Percentiles rank a stretch among this genome's conserved stretches.
Conservation (phyloP, 2,888 invertebrate genomes). For the Boloria euphrosyne region DNA sequence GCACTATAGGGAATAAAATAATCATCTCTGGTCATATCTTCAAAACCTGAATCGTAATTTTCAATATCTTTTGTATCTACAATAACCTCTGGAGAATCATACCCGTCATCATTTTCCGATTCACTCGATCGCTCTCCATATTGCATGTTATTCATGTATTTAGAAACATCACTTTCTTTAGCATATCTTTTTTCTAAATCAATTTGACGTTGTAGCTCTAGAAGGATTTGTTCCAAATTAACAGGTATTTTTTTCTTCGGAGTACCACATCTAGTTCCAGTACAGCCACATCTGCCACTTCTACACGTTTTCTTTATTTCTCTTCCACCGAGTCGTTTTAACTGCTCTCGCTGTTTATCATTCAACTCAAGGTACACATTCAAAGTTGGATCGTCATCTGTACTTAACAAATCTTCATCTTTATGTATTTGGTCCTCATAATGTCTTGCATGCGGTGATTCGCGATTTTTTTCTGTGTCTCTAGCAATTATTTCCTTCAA, state of each 20-base stretch:
- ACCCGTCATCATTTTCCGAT: too few relatives aligned
- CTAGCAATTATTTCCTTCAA: conserved; percentile 21
- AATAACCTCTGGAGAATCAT: conserved; percentile 49
- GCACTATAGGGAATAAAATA: neutral
- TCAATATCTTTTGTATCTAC: conserved; percentile 47
- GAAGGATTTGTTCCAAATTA: conserved; percentile 41
- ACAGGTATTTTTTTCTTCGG: conserved; percentile 31
- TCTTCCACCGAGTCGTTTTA: conserved; percentile 13
- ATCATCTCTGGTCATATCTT: conserved; percentile 28
- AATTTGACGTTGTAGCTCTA: conserved; percentile 43
- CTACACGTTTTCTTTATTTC: conserved; percentile 34
- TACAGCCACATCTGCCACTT: conserved; percentile 41
- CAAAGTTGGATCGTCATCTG: conserved; percentile 31
- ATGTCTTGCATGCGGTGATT: neutral
- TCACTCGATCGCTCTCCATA: neutral
- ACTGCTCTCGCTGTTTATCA: conserved; percentile 15
- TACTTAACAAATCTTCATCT: neutral
- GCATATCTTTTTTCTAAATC: conserved; percentile 20
- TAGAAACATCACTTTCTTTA: neutral
- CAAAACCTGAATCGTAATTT: conserved; percentile 29
- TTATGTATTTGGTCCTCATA: neutral
- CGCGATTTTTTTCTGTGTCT: neutral
- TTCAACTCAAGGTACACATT: conserved; percentile 37
- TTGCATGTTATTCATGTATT: neutral
- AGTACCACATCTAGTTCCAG: conserved; percentile 33